Evolutionary conservation across 2,797 vertebrate species (phyloP).

Genomic region (Hydrophis major): DNA sequence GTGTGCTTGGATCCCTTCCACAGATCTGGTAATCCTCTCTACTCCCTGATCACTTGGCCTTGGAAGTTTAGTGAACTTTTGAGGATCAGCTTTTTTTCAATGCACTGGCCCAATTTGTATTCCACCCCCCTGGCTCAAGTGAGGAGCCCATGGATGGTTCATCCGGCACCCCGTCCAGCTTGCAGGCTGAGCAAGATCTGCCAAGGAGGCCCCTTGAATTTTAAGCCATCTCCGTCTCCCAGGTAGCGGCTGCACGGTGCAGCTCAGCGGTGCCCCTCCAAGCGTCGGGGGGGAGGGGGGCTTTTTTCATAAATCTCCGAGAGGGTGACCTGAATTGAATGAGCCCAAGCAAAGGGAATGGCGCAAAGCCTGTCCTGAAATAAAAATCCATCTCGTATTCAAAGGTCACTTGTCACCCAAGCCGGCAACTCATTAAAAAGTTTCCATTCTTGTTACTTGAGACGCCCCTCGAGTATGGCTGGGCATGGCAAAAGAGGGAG

Average conservation of each 20-base stretch:
- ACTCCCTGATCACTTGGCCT: too few relatives aligned
- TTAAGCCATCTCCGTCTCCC: too few relatives aligned
- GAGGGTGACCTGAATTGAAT: background rate
- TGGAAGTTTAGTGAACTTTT: too few relatives aligned
- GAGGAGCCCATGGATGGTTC: background rate
- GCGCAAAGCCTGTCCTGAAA: background rate
- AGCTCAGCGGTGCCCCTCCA: background rate
- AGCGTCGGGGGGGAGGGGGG: rapidly evolving
- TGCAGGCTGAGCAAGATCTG: background rate
- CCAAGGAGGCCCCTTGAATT: background rate
- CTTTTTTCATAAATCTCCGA: background rate
- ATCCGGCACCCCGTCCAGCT: too few relatives aligned
- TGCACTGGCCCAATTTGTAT: background rate
- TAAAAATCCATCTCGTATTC: background rate
- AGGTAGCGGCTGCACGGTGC: too few relatives aligned
- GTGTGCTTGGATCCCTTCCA: too few relatives aligned
- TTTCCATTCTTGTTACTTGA: background rate
- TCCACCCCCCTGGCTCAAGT: background rate
- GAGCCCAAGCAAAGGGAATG: background rate
- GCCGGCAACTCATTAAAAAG: background rate
- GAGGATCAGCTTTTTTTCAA: too few relatives aligned
- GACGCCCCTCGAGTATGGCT: background rate
- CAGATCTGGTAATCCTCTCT: too few relatives aligned
- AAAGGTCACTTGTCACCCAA: background rate
- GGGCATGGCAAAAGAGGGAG: background rate